phyloP scores from a whole-genome alignment of 23 tunicate genomes.

The Phallusia fumigata region DNA sequence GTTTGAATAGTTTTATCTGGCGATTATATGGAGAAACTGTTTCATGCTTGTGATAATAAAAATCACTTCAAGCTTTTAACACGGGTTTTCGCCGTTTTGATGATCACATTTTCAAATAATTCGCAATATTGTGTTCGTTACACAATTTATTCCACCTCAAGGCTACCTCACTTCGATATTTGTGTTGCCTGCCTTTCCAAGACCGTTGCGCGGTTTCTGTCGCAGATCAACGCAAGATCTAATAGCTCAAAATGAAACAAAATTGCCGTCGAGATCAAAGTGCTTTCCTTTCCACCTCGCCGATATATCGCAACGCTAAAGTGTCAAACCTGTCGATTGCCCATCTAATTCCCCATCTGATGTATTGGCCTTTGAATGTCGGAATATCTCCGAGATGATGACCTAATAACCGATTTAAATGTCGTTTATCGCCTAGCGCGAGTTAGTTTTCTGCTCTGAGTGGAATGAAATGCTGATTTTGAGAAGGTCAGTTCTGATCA shows the following conservation, averaged over 20 bases:
- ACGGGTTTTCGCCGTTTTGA: too few relatives aligned
- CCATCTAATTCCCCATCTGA: background rate
- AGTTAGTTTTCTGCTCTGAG: background rate
- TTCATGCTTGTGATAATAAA: too few relatives aligned
- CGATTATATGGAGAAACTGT: too few relatives aligned
- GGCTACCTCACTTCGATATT: too few relatives aligned
- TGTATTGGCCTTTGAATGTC: background rate
- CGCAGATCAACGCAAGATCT: background rate
- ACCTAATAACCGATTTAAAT: conserved; percentile 6
- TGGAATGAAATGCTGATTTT: background rate
- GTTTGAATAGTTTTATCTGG: too few relatives aligned
- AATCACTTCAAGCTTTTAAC: too few relatives aligned
- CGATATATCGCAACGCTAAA: background rate
- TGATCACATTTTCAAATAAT: too few relatives aligned
- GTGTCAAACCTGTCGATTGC: background rate
- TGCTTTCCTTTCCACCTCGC: background rate
- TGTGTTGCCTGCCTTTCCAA: too few relatives aligned
- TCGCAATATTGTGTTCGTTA: too few relatives aligned
- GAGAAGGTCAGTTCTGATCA: background rate
- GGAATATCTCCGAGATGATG: background rate
- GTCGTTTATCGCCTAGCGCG: background rate
- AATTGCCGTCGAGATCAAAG: background rate
- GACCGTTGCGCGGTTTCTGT: background rate
- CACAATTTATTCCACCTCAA: too few relatives aligned
- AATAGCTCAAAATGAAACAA: conserved; percentile 1